Evolutionary conservation across 2,797 vertebrate genomes (phyloP).

Genomic region (Oreonectes daqikongensis): DNA sequence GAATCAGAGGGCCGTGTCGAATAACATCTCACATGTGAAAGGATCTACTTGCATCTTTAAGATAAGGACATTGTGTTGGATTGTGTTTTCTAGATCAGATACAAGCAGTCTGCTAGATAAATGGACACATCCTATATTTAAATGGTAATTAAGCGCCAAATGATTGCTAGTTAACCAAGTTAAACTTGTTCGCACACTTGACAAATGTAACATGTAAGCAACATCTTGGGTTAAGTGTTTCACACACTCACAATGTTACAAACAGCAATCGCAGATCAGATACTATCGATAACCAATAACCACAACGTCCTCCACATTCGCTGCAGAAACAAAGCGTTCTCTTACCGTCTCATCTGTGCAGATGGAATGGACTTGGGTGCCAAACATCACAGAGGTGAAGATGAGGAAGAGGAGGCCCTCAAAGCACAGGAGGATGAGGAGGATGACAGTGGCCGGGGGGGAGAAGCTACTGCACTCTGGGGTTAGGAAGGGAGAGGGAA

Average conservation of each 20-base stretch:
- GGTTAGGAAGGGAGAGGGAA: slow-evolving; percentile 61
- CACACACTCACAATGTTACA: slow-evolving; percentile 11
- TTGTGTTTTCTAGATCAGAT: not conserved
- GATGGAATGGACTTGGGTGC: slow-evolving; percentile 99
- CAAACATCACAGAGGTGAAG: slow-evolving; percentile 99
- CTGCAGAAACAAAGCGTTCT: slow-evolving; percentile 50
- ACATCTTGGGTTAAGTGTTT: not conserved
- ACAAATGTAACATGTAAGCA: not conserved
- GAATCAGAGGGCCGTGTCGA: not conserved
- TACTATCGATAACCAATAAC: not conserved
- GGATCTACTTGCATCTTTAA: not conserved
- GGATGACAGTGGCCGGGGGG: slow-evolving; percentile 95
- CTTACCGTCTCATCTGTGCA: slow-evolving; percentile 99
- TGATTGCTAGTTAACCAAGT: not conserved
- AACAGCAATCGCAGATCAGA: slow-evolving; percentile 8
- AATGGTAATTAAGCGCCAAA: no score
- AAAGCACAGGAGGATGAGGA: slow-evolving; percentile 97
- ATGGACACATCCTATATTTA: no score
- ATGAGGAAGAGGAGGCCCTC: slow-evolving; percentile 98
- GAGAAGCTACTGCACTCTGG: slow-evolving; percentile 98
- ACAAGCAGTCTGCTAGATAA: not conserved
- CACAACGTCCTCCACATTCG: slow-evolving; percentile 9
- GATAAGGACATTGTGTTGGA: not conserved
- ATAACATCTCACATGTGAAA: slow-evolving; percentile 5
- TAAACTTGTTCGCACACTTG: not conserved